Conservation (phyloP, 2,113 vertebrate species). For the Cololabis saira region DNA sequence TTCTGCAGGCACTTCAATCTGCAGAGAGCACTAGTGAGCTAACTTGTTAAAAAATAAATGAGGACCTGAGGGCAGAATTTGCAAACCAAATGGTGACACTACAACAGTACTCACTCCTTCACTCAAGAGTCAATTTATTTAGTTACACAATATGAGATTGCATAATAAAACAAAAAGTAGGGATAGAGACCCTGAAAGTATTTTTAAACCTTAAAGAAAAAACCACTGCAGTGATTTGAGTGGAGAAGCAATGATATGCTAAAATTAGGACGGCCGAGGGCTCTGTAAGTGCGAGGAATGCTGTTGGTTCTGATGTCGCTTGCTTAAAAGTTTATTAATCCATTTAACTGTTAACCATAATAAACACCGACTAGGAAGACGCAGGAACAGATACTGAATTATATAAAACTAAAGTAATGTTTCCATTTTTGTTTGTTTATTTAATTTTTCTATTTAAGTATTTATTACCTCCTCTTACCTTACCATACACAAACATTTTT, state of each 20-base stretch:
- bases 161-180: neutral
- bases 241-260: neutral
- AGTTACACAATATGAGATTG: slow-evolving; percentile 2
- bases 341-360: no score
- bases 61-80: slow-evolving; percentile 51
- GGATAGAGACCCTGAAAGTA: neutral
- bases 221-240: neutral
- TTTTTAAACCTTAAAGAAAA: neutral
- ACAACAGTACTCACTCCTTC: slow-evolving; percentile 21
- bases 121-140: slow-evolving; percentile 1
- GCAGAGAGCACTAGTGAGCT: no score
- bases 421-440: no score
- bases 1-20: slow-evolving; percentile 19
- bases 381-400: no score
- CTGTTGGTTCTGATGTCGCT: no score
- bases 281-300: no score
- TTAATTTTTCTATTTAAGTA: no score
- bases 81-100: slow-evolving; percentile 41
- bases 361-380: no score
- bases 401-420: no score
- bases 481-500: no score
- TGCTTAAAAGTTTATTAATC: no score
- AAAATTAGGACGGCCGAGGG: neutral
- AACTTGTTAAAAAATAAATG: neutral
- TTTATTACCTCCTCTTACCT: no score